Conservation (phyloP, 1,140 invertebrate genomes). For the Conus ventricosus region DNA sequence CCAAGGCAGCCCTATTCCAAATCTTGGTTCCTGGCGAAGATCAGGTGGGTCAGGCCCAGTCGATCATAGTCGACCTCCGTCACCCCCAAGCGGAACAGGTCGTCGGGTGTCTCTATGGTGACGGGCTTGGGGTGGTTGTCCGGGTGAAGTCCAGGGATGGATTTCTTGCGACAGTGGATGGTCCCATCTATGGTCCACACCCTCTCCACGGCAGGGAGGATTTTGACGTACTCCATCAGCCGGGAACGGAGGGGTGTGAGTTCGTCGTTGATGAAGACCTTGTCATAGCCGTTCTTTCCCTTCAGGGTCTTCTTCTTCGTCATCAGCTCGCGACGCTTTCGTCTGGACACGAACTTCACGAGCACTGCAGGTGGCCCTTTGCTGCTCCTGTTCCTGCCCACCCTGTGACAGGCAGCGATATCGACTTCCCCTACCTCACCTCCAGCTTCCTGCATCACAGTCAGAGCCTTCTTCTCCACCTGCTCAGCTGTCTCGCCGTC, state of each 20-base stretch:
- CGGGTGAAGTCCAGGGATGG: no score
- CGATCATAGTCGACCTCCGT: not conserved
- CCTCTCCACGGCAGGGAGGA: not conserved
- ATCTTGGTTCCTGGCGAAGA: not conserved
- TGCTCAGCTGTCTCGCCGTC: not conserved
- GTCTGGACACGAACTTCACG: not conserved
- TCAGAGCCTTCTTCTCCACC: not conserved
- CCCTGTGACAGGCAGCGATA: not conserved
- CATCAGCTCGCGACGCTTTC: not conserved
- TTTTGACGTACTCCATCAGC: not conserved
- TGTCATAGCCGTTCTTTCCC: not conserved
- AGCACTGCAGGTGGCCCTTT: not conserved
- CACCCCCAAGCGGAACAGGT: not conserved
- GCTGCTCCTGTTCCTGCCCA: not conserved
- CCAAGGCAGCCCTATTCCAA: not conserved
- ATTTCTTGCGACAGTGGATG: not conserved
- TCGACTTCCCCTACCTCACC: not conserved
- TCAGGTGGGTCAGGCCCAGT: constrained; percentile 1
- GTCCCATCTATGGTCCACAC: not conserved
- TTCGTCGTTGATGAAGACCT: constrained; percentile 8
- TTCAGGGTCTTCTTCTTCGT: not conserved
- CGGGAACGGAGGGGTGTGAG: not conserved
- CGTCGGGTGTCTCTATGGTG: not conserved
- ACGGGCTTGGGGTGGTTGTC: not conserved
- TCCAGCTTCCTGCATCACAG: not conserved